Evolutionary conservation across 2,797 vertebrate species (phyloP).

Genomic region (Tragelaphus oryx): DNA sequence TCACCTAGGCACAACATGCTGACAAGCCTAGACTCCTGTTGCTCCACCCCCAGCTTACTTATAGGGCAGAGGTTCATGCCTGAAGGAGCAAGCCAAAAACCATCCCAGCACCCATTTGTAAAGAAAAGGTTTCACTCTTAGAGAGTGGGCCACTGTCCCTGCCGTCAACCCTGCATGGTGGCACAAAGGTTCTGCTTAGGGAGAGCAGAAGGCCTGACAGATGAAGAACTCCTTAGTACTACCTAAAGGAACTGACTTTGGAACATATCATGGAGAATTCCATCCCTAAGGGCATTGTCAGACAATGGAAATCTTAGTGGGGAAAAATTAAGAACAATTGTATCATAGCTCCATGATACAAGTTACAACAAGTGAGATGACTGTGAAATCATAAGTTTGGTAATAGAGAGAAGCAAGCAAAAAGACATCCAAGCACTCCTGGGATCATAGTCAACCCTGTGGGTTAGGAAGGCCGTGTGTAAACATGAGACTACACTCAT

Average conservation of each 20-base stretch:
- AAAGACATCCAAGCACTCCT: background rate
- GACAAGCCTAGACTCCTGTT: background rate
- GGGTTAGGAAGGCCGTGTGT: background rate
- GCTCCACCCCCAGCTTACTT: background rate
- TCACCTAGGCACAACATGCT: background rate
- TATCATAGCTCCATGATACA: background rate
- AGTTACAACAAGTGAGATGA: background rate
- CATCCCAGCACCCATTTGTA: background rate
- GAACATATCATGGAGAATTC: background rate
- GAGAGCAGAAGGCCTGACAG: background rate
- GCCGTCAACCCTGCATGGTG: background rate
- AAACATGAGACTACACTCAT: background rate
- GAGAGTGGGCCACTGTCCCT: background rate
- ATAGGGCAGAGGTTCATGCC: background rate
- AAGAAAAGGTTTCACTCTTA: background rate
- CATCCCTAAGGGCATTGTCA: background rate
- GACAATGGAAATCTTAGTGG: background rate
- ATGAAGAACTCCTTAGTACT: conserved; percentile 8
- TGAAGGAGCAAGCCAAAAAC: background rate
- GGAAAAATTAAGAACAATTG: background rate
- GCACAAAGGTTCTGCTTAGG: background rate
- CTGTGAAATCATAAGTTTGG: background rate
- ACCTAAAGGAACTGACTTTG: background rate
- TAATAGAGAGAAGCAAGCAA: conserved; percentile 10
- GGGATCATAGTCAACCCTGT: background rate